Evolutionary conservation across 2,888 invertebrate species (phyloP), one percentile per base, ranked within the genome.

Genomic region (Andrena haemorrhoa): DNA sequence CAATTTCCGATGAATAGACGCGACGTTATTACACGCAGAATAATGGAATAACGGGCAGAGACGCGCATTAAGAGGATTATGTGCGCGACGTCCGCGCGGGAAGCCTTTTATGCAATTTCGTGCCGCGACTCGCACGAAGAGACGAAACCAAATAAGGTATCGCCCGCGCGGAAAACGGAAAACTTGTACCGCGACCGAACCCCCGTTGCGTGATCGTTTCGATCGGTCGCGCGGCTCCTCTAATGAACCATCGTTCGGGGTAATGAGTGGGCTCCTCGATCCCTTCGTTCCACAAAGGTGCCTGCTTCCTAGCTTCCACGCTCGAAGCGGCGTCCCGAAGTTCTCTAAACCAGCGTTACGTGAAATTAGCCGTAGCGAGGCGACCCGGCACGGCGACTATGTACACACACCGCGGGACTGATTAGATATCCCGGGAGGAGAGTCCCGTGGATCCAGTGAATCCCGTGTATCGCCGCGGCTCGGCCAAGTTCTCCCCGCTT

Each of bases 101-200:
- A 81, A 74, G 61, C 73, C 82, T 83, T 83, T 77, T 81, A 75
- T 79, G 74, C 69, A 72, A 80, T 80, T 82, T 75, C 69, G 53
- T 81, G 82, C 47, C 51, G 69, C 56, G 12, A 53, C 29, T 51
- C 23, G 74, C 63, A 65, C 58, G 70, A 81, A 81, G 73, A 74
- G 73, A 71, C 74, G 82, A 76, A 83, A 83, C 83, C 83, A 83
- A 83, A 81, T 83, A 83, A 81, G 83, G 83, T 47, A 63, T 29
- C 58, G n/a, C 26, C 12, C 3, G 49, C 41, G 71, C 60, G 75
- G 47, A 81, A 83, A 83, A 81, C 61, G 7, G 23, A 8, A 23
- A 49, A 51, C 72, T 35, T 35, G 66, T 68, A 60, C 65, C 53
- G 61, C 23, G 64, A 65, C 56, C 47, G 35, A 66, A 66, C 71